These are phyloP conservation scores for Ennomos erosarius DNA, from an alignment of 2,888 invertebrate species.

Conservation along the genomic window DNA sequence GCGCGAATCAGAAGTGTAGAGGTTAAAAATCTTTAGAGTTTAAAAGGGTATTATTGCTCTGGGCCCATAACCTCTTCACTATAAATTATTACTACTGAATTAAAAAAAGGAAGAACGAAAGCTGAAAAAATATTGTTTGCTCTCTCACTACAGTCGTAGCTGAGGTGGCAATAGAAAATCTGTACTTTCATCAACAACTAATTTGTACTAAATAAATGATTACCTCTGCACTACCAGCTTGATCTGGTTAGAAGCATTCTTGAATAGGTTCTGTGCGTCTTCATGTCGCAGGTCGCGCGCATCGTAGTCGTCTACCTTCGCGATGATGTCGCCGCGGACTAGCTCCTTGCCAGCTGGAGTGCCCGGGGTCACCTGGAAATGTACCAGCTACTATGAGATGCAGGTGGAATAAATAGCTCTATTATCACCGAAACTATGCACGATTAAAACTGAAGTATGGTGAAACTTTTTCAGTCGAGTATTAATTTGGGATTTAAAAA, in stretches of 20 bases:
- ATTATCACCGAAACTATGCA: neutral
- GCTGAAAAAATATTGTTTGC: too few relatives aligned
- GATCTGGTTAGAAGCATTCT: conserved; percentile 92
- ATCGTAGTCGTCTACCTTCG: conserved; percentile 96
- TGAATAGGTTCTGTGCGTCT: conserved; percentile 95
- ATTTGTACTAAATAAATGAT: conserved; percentile 12
- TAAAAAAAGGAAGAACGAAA: too few relatives aligned
- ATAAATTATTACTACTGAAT: too few relatives aligned
- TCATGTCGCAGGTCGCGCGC: conserved; percentile 94
- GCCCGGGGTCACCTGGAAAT: conserved; percentile 92
- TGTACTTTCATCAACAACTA: neutral
- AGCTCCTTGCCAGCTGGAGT: conserved; percentile 94
- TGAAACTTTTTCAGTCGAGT: too few relatives aligned
- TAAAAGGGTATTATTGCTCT: too few relatives aligned
- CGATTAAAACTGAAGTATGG: too few relatives aligned
- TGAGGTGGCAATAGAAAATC: neutral
- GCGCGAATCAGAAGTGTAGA: too few relatives aligned
- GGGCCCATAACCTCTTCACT: neutral
- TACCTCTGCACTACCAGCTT: conserved; percentile 94
- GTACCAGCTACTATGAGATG: conserved; percentile 3
- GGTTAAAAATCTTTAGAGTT: too few relatives aligned
- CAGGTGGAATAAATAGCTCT: conserved; percentile 2
- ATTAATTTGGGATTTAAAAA: too few relatives aligned
- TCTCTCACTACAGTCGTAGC: too few relatives aligned
- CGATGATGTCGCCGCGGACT: conserved; percentile 95